Percentiles rank a stretch among this genome's conserved stretches.
Conservation (phyloP, 1,140 invertebrate species). For the Drosophila ohnishii region DNA sequence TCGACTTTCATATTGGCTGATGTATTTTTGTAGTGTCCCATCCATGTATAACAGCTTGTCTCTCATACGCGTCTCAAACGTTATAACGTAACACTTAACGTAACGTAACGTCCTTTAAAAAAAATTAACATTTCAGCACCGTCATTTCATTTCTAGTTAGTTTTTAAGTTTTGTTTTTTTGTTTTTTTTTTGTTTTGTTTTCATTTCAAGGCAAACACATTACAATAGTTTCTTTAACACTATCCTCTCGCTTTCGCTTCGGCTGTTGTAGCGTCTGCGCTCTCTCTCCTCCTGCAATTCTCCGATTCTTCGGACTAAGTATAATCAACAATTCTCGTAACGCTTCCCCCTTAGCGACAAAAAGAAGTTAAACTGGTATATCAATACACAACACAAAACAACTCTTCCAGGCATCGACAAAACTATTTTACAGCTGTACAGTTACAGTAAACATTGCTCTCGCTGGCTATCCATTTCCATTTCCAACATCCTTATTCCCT, state of each 20-base stretch:
- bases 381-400: conserved; percentile 35
- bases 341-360: conserved; percentile 29
- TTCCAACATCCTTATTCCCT: conserved; percentile 17
- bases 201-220: conserved; percentile 82
- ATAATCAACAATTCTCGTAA: conserved; percentile 57
- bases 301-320: conserved; percentile 28
- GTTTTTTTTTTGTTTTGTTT: conserved; percentile 57
- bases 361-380: conserved; percentile 29
- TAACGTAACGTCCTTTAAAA: conserved; percentile 61
- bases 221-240: conserved; percentile 58
- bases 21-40: conserved; percentile 38
- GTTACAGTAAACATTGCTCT: conserved; percentile 61
- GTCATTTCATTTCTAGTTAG: conserved; percentile 64
- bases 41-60: conserved; percentile 67
- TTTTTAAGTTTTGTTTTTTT: conserved; percentile 20
- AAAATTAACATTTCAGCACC: conserved; percentile 83
- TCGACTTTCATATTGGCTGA: neutral
- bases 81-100: conserved; percentile 64
- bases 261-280: conserved; percentile 3
- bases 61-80: conserved; percentile 51
- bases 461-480: conserved; percentile 31
- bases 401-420: conserved; percentile 40
- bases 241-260: conserved; percentile 30
- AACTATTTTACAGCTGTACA: conserved; percentile 68
- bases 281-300: conserved; percentile 2